Evolutionary conservation across 2,113 vertebrate genomes (phyloP), one percentile per base, ranked within the genome.

Genomic region (Heterochromis multidens): DNA sequence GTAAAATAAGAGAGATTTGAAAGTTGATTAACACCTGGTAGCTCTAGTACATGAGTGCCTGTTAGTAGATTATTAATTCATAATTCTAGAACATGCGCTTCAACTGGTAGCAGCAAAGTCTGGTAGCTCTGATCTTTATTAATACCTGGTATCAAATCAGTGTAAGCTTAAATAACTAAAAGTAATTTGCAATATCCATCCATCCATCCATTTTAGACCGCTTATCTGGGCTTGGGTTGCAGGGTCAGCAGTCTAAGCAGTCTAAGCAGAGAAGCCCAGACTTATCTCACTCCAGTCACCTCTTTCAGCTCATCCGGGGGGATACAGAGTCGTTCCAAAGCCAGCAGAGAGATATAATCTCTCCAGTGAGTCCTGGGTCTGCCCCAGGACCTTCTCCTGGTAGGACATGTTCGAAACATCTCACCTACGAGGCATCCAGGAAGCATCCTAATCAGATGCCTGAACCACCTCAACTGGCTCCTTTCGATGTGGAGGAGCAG

Each of bases 31-130:
- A 72, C 14, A 31, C 43, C 67, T 52, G 40, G 43, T 52, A 72
- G 6, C 0, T 31, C 52, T 21, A 17, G 37, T 19, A 31, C 67
- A 74, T 2, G 0, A 21, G 25, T 0, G 0, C 16, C 43, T 19
- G 43, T 49, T 67, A 43, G 35, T 25, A 9, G 14, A 17, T 6
- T 16, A 16, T n/a, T n/a, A n/a, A n/a, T n/a, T n/a, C n/a, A n/a
- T n/a, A n/a, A n/a, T n/a, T n/a, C n/a, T n/a, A n/a, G n/a, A n/a
- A n/a, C n/a, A n/a, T n/a, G n/a, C n/a, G n/a, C n/a, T n/a, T n/a
- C n/a, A n/a, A n/a, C n/a, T n/a, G n/a, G n/a, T n/a, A n/a, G n/a
- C n/a, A n/a, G n/a, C n/a, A n/a, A n/a, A n/a, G n/a, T n/a, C n/a
- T n/a, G n/a, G n/a, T n/a, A n/a, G n/a, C n/a, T n/a, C n/a, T n/a